phyloP scores from a whole-genome alignment of 2,797 vertebrate genomes.

The Protosalanx chinensis region DNA sequence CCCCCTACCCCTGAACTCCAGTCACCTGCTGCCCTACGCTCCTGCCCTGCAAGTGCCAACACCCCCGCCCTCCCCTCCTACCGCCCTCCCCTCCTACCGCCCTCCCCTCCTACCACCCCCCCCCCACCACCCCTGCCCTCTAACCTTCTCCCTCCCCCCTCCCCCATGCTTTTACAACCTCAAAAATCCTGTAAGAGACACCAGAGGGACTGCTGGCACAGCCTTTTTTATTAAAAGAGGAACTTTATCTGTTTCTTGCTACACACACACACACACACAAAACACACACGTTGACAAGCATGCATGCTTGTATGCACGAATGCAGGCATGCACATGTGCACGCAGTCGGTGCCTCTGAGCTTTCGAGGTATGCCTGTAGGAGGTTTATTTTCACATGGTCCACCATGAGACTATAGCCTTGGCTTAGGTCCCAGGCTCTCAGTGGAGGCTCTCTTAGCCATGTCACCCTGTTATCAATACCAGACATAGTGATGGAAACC shows the following conservation, averaged over 20 bases:
- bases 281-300: not conserved
- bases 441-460: conserved; percentile 44
- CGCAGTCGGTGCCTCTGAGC: not conserved
- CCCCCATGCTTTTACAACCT: not conserved
- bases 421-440: conserved; percentile 26
- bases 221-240: conserved; percentile 72
- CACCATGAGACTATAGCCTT: conserved; percentile 16
- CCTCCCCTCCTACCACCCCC: conserved; percentile 8
- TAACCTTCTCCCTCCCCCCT: conserved; percentile 5
- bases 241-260: conserved; percentile 32
- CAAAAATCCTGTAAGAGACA: conserved; percentile 47
- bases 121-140: not conserved
- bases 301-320: not conserved
- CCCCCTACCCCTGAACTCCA: too few species aligned
- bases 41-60: too few species aligned
- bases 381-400: conserved; percentile 48
- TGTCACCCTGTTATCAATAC: conserved; percentile 52
- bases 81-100: too few species aligned
- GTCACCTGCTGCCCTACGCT: too few species aligned
- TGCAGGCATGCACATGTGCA: not conserved
- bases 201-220: conserved; percentile 53
- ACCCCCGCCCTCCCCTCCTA: not conserved
- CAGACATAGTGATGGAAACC: conserved; percentile 13
- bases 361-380: conserved; percentile 11
- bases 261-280: conserved; percentile 5